Evolutionary conservation across 2,888 invertebrate species (phyloP).

Genomic region (Drosophila mercatorum): DNA sequence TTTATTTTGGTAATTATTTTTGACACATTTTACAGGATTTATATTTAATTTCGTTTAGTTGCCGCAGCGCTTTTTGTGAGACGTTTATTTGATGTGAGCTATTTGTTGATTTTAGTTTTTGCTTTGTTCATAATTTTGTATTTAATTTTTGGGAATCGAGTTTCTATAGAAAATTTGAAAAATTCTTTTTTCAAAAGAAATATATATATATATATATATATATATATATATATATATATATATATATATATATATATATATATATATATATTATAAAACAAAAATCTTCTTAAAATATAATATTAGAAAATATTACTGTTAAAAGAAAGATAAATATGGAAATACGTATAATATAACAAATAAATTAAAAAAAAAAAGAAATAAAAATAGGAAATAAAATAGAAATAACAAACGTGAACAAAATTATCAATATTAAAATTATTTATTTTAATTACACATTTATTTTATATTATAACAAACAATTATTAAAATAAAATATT

Average conservation of each 20-base stretch:
- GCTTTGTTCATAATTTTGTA: not conserved
- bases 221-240: too few species aligned
- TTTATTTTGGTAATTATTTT: slow-evolving; percentile 8
- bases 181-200: too few species aligned
- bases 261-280: not conserved
- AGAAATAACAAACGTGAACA: not conserved
- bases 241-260: too few species aligned
- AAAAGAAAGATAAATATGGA: not conserved
- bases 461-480: not conserved
- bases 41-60: slow-evolving; percentile 47
- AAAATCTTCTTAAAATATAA: not conserved
- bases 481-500: not conserved
- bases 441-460: not conserved
- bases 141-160: slow-evolving; percentile 1
- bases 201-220: not conserved
- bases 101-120: slow-evolving; percentile 11
- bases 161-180: slow-evolving; percentile 5
- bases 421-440: not conserved
- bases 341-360: not conserved
- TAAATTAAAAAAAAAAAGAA: not conserved
- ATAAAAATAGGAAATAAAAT: not conserved
- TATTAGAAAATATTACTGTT: not conserved
- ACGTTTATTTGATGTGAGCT: slow-evolving; percentile 23
- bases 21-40: slow-evolving; percentile 21
- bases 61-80: slow-evolving; percentile 71